Conservation (phyloP, 2,888 invertebrate species). For the Lepidochitona cinerea region DNA sequence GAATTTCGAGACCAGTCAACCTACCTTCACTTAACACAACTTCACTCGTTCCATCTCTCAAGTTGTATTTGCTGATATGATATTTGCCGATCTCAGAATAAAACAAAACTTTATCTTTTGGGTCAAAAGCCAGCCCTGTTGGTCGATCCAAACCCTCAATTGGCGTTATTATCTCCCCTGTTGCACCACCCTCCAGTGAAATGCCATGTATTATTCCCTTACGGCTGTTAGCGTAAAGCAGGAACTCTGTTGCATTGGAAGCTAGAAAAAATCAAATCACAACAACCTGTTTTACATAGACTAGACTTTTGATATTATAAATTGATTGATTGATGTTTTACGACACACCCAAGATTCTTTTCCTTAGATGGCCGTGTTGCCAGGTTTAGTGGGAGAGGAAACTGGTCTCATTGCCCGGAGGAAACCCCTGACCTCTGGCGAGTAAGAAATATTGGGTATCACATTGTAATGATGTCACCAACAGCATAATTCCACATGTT, state of each 20-base stretch:
- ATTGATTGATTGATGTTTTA: too few relatives aligned
- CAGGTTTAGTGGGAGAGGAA: too few relatives aligned
- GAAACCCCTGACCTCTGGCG: too few relatives aligned
- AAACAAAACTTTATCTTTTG: slow-evolving; percentile 76
- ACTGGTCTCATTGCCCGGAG: too few relatives aligned
- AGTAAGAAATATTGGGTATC: too few relatives aligned
- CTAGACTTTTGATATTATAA: too few relatives aligned
- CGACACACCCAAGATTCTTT: too few relatives aligned
- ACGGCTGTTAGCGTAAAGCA: slow-evolving; percentile 78
- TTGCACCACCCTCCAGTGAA: slow-evolving; percentile 57
- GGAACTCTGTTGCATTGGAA: slow-evolving; percentile 77
- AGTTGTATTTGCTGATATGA: slow-evolving; percentile 77
- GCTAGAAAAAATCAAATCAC: slow-evolving; percentile 66
- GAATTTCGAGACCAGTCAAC: too few relatives aligned
- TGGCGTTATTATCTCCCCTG: slow-evolving; percentile 78
- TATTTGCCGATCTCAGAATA: slow-evolving; percentile 76
- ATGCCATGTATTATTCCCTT: slow-evolving; percentile 83
- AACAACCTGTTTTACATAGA: not conserved
- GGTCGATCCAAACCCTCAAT: slow-evolving; percentile 79
- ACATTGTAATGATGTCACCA: too few relatives aligned
- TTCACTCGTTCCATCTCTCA: slow-evolving; percentile 53
- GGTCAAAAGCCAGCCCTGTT: slow-evolving; percentile 80
- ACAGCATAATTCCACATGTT: too few relatives aligned
- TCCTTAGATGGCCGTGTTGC: too few relatives aligned
- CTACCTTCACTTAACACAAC: not conserved